These are phyloP conservation scores for Rhinophrynus dorsalis DNA, from an alignment of 2,797 vertebrate species.

Conservation along the genomic window DNA sequence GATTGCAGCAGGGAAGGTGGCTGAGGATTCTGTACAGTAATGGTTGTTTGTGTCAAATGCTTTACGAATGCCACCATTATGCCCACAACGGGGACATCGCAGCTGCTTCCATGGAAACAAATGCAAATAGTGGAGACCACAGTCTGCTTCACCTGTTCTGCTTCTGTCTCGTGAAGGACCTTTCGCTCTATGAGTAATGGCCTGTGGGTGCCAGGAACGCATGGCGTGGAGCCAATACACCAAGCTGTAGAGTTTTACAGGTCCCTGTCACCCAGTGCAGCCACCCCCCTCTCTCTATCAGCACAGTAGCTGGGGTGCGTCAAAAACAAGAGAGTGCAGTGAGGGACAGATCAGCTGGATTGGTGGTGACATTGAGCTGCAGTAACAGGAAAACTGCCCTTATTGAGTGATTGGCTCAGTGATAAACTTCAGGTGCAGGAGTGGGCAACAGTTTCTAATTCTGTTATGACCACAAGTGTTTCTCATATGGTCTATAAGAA, in stretches of 20 bases:
- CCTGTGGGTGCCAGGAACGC: slow-evolving; percentile 18
- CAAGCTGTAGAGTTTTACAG: background rate
- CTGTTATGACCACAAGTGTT: no score
- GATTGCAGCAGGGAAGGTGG: no score
- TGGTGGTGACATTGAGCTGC: no score
- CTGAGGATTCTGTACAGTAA: no score
- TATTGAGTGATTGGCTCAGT: no score
- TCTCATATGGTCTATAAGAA: no score
- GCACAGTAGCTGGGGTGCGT: background rate
- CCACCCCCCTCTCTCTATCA: background rate
- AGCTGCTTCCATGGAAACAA: slow-evolving; percentile 17
- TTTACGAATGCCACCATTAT: background rate
- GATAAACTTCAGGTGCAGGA: no score
- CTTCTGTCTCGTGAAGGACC: slow-evolving; percentile 33
- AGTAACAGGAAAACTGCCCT: no score
- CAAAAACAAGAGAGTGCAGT: background rate
- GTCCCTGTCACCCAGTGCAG: background rate
- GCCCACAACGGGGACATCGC: background rate
- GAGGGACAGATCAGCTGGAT: no score
- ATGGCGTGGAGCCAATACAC: slow-evolving; percentile 16
- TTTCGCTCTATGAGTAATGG: slow-evolving; percentile 25
- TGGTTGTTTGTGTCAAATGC: no score
- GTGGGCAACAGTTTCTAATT: no score
- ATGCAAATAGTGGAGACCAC: slow-evolving; percentile 13
- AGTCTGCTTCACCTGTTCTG: slow-evolving; percentile 26